Conservation (phyloP, 2,797 vertebrate genomes). For the Huso huso region DNA sequence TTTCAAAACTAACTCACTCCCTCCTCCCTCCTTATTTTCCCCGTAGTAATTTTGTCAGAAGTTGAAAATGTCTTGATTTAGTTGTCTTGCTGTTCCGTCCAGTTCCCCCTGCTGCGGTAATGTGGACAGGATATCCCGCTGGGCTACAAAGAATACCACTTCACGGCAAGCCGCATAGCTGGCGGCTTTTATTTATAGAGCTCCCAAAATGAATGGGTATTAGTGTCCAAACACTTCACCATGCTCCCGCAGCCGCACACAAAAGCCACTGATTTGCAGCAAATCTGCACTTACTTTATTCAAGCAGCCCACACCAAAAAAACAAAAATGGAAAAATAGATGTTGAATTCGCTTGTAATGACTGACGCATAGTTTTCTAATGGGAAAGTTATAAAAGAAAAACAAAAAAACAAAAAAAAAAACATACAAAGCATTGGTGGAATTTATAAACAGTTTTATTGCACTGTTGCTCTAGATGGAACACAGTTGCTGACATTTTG, state of each 20-base stretch:
- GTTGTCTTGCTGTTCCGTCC: slow-evolving; percentile 97
- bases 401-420: slow-evolving; percentile 25
- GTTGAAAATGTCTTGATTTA: slow-evolving; percentile 99
- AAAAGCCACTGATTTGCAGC: slow-evolving; percentile 99
- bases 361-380: slow-evolving; percentile 46
- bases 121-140: slow-evolving; percentile 98
- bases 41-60: slow-evolving; percentile 97
- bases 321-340: slow-evolving; percentile 33
- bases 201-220: slow-evolving; percentile 99
- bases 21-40: slow-evolving; percentile 44
- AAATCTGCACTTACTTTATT: slow-evolving; percentile 99
- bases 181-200: slow-evolving; percentile 99
- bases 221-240: slow-evolving; percentile 99
- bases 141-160: slow-evolving; percentile 99
- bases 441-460: slow-evolving; percentile 9
- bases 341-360: slow-evolving; percentile 60
- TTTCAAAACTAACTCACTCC: slow-evolving; percentile 32
- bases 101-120: slow-evolving; percentile 94
- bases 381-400: slow-evolving; percentile 19
- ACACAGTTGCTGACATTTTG: slow-evolving; percentile 67
- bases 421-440: background rate
- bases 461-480: slow-evolving; percentile 32
- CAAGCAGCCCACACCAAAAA: slow-evolving; percentile 76
- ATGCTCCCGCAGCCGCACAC: slow-evolving; percentile 97
- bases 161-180: slow-evolving; percentile 94